A percentile compares a stretch with the other conserved stretches of the same genome.
These are phyloP conservation scores for Willisornis vidua DNA, from an alignment of 2,113 vertebrate genomes.

Conservation along the genomic window DNA sequence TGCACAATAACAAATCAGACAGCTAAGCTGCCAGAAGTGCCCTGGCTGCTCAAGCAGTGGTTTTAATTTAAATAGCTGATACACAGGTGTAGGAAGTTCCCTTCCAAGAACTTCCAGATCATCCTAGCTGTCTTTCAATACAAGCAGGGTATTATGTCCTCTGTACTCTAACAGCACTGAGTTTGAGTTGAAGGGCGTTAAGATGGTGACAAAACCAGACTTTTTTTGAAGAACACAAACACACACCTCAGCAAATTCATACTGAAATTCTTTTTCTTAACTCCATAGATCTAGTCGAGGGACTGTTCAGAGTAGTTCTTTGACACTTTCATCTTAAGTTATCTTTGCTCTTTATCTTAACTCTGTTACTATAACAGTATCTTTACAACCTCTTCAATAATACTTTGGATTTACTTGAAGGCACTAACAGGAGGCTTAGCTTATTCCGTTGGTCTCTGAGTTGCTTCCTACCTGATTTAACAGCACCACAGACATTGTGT, in stretches of 20 bases:
- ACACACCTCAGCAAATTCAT: not conserved
- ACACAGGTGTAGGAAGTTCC: not conserved
- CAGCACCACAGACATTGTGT: not conserved
- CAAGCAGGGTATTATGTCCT: not conserved
- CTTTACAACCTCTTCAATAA: not conserved
- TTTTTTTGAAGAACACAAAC: not conserved
- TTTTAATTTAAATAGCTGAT: not conserved
- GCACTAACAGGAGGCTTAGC: not conserved
- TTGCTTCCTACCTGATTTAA: not conserved
- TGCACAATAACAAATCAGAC: not conserved
- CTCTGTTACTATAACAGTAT: not conserved
- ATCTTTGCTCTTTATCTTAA: not conserved
- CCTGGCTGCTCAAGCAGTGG: not conserved
- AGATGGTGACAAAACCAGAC: not conserved
- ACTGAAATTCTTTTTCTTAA: not conserved
- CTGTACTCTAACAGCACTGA: not conserved
- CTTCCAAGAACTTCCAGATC: not conserved
- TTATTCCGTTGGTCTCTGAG: not conserved
- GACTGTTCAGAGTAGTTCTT: not conserved
- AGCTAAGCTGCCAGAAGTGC: rapidly evolving
- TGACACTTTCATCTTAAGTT: not conserved
- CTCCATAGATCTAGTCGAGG: not conserved
- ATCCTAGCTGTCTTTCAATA: not conserved
- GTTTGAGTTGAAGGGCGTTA: not conserved
- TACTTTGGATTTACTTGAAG: not conserved